phyloP scores from a whole-genome alignment of 2,888 invertebrate genomes.

The Slavum lentiscoides region DNA sequence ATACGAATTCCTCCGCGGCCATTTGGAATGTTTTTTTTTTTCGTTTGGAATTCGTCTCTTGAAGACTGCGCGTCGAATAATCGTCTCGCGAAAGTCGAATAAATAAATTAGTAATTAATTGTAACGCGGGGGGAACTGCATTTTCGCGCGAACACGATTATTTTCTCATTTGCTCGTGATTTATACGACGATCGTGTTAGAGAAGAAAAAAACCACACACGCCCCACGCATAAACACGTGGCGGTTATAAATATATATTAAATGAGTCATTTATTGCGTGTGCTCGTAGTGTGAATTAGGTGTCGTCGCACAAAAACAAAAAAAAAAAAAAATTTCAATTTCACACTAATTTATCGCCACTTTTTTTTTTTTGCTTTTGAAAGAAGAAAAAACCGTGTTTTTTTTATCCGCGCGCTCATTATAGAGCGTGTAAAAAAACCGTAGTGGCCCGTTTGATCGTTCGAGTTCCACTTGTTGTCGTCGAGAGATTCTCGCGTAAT shows the following conservation, averaged over 20 bases:
- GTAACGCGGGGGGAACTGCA: too few species aligned
- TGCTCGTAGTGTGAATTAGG: not conserved
- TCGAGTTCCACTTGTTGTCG: constrained; percentile 36
- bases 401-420: not conserved
- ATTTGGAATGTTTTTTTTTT: too few species aligned
- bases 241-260: not conserved
- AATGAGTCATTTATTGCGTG: not conserved
- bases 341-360: constrained; percentile 39
- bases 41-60: too few species aligned
- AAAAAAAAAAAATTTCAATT: constrained; percentile 26
- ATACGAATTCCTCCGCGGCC: too few species aligned
- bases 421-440: not conserved
- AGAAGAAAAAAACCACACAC: too few species aligned
- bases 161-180: too few species aligned
- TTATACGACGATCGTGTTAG: too few species aligned
- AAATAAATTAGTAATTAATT: too few species aligned
- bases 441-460: not conserved
- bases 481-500: too few species aligned
- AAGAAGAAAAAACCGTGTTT: not conserved
- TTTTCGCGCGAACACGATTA: too few species aligned
- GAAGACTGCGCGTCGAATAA: too few species aligned
- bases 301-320: constrained; percentile 19
- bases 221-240: not conserved
- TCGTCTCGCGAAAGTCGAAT: too few species aligned
- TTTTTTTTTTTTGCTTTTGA: not conserved